Evolutionary conservation across 2,888 invertebrate species (phyloP).

Genomic region (Barypeithes pellucidus): DNA sequence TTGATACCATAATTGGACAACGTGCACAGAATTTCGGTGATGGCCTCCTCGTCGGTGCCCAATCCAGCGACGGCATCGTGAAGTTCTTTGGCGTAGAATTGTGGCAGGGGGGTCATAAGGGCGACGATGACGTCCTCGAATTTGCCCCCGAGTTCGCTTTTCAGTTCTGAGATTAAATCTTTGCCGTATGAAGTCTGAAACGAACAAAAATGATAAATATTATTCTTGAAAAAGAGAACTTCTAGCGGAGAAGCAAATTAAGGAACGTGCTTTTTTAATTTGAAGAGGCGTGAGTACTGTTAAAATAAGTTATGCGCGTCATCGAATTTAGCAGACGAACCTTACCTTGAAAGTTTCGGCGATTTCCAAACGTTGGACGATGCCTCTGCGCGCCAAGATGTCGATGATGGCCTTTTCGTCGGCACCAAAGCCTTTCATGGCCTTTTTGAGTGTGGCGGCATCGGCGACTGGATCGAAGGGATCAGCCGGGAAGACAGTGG

Average conservation of each 20-base stretch:
- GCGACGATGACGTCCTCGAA: conserved; percentile 93
- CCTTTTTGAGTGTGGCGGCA: conserved; percentile 88
- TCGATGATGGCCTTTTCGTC: conserved; percentile 94
- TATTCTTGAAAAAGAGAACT: too few species aligned
- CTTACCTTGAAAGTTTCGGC: conserved; percentile 87
- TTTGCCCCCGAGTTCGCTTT: conserved; percentile 91
- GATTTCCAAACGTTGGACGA: conserved; percentile 92
- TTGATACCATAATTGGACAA: conserved; percentile 91
- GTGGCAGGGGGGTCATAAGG: conserved; percentile 90
- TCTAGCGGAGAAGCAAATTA: too few species aligned
- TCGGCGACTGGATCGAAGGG: conserved; percentile 90
- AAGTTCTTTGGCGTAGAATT: conserved; percentile 93
- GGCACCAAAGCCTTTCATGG: conserved; percentile 95
- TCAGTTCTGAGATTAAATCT: conserved; percentile 85
- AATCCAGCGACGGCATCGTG: conserved; percentile 89
- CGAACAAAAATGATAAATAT: neutral
- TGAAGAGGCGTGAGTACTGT: too few species aligned
- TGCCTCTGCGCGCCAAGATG: conserved; percentile 89
- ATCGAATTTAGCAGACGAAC: neutral
- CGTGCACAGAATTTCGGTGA: conserved; percentile 94
- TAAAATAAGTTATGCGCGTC: too few species aligned
- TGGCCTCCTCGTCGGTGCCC: conserved; percentile 92
- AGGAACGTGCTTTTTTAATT: too few species aligned
- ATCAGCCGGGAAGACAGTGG: conserved; percentile 90
- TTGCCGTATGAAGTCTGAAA: conserved; percentile 90